Conservation (phyloP, 2,113 vertebrate genomes). For the Rynchops niger region DNA sequence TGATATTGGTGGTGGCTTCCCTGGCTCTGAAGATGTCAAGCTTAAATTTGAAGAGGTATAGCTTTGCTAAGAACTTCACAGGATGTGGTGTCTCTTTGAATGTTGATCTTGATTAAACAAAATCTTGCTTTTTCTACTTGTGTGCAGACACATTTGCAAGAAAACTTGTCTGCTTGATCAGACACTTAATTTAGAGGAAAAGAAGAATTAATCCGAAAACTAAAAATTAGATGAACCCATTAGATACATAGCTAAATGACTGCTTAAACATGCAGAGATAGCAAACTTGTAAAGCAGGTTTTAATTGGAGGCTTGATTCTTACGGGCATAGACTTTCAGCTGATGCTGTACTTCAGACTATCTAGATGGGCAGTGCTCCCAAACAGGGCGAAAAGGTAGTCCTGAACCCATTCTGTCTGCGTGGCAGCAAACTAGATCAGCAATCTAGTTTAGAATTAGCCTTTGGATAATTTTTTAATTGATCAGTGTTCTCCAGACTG, state of each 20-base stretch:
- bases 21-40: constrained; percentile 92
- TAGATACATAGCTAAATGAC: background rate
- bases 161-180: background rate
- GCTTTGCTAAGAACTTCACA: background rate
- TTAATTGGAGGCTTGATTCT: background rate
- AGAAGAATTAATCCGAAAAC: background rate
- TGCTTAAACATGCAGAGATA: background rate
- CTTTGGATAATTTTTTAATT: background rate
- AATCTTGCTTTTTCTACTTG: background rate
- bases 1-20: constrained; percentile 96
- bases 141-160: background rate
- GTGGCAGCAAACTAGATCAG: background rate
- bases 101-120: background rate
- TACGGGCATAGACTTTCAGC: background rate
- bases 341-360: background rate
- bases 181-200: background rate
- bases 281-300: background rate
- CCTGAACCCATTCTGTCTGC: background rate
- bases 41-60: constrained; percentile 97
- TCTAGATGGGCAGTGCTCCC: background rate
- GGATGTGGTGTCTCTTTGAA: background rate
- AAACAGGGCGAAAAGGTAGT: background rate
- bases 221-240: background rate
- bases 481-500: background rate
- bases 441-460: background rate